Percentiles rank a stretch among this genome's conserved stretches.
Evolutionary conservation across 2,888 invertebrate genomes (phyloP).

Genomic region (Cheilosia variabilis): DNA sequence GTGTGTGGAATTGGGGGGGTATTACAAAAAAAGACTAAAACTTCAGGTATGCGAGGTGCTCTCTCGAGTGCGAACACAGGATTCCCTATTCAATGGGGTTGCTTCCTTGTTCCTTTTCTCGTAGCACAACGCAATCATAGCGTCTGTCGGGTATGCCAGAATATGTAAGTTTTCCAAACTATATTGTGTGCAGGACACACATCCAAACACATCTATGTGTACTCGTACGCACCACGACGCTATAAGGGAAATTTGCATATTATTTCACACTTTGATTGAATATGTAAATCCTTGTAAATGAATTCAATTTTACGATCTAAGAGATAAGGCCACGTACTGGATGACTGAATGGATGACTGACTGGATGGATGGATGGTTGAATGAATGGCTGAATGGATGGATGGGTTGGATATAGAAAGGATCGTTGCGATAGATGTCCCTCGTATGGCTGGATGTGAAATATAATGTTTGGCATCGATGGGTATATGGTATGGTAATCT

Average conservation of each 20-base stretch:
- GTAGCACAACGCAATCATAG: conserved; percentile 31
- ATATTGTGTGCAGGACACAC: conserved; percentile 1
- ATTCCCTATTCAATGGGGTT: conserved; percentile 42
- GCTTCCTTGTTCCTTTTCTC: conserved; percentile 51
- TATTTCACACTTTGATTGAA: conserved; percentile 79
- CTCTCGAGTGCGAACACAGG: conserved; percentile 67
- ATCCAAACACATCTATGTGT: conserved; percentile 5
- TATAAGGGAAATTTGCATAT: conserved; percentile 77
- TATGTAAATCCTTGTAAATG: conserved; percentile 78
- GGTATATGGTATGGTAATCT: conserved; percentile 70
- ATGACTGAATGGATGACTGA: conserved; percentile 72
- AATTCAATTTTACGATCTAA: conserved; percentile 79
- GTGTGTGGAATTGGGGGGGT: background rate
- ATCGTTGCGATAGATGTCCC: conserved; percentile 59
- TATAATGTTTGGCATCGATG: conserved; percentile 54
- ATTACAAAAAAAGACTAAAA: conserved; percentile 8
- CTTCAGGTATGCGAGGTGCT: conserved; percentile 65
- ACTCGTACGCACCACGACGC: conserved; percentile 54
- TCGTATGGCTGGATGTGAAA: conserved; percentile 36
- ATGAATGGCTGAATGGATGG: conserved; percentile 59
- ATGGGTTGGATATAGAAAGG: conserved; percentile 58
- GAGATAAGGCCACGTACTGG: conserved; percentile 76
- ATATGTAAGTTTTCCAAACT: conserved; percentile 15
- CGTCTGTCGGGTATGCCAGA: conserved; percentile 9
- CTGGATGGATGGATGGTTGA: conserved; percentile 71